phyloP scores from a whole-genome alignment of 1,140 invertebrate species.

The Lepidurus couesii region DNA sequence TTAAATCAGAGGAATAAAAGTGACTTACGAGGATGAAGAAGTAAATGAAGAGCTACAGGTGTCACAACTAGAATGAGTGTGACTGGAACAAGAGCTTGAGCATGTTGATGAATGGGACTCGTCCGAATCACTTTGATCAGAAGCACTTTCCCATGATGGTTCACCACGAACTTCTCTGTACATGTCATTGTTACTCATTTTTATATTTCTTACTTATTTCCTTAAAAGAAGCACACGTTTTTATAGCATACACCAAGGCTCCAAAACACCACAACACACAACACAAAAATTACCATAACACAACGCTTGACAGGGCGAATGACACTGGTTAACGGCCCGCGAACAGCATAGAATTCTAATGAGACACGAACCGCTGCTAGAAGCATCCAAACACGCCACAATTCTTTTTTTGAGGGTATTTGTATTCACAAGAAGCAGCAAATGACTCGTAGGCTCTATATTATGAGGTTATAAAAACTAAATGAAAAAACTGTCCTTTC shows the following conservation, averaged over 20 bases:
- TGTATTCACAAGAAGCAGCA: too few relatives aligned
- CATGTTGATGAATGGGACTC: not conserved
- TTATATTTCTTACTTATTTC: not conserved
- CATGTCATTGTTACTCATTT: not conserved
- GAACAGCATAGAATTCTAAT: not conserved
- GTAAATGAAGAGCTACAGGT: slow-evolving; percentile 7
- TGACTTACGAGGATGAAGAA: not conserved
- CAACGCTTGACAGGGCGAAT: not conserved
- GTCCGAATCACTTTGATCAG: slow-evolving; percentile 6
- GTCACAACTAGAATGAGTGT: not conserved
- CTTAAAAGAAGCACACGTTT: too few relatives aligned
- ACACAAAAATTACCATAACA: not conserved
- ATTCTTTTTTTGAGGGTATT: too few relatives aligned
- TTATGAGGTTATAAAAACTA: too few relatives aligned
- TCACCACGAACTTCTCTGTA: not conserved
- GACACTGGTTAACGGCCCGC: not conserved
- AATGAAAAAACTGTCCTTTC: too few relatives aligned
- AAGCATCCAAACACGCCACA: not conserved
- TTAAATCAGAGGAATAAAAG: not conserved
- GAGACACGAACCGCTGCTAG: not conserved
- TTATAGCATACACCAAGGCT: too few relatives aligned
- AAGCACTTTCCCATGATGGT: not conserved
- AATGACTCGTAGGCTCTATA: too few relatives aligned
- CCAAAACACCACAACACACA: not conserved
- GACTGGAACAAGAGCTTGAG: not conserved